phyloP scores from a whole-genome alignment of 2,888 invertebrate genomes.

The Eumacrocentrus americanus region DNA sequence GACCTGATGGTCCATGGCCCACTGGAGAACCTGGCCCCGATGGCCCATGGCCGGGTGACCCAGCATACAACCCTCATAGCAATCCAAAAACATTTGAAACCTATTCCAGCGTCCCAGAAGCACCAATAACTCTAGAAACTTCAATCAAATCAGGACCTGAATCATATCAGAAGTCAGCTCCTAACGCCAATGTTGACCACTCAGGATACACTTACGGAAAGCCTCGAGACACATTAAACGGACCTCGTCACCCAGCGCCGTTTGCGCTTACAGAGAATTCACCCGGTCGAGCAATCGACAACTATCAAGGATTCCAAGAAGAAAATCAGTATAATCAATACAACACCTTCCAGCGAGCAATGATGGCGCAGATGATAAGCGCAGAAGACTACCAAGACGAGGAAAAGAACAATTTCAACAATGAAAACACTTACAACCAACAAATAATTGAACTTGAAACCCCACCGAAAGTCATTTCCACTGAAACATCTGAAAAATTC shows the following conservation, averaged over 20 bases:
- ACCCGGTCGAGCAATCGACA: not conserved
- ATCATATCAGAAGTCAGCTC: constrained; percentile 31
- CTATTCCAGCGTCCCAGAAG: constrained; percentile 16
- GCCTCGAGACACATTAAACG: not conserved
- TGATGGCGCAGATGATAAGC: not conserved
- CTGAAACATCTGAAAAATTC: too few species aligned
- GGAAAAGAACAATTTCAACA: not conserved
- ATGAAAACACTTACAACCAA: not conserved
- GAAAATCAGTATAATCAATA: not conserved
- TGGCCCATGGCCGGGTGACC: constrained; percentile 56
- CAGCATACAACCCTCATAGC: constrained; percentile 41
- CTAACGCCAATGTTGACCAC: not conserved
- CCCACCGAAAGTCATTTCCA: too few species aligned
- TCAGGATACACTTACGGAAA: constrained; percentile 3
- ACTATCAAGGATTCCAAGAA: not conserved
- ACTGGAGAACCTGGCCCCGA: constrained; percentile 48
- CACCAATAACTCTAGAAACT: constrained; percentile 26
- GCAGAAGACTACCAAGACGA: not conserved
- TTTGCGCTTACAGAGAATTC: constrained; percentile 9
- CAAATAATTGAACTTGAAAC: not conserved
- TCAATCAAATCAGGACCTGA: constrained; percentile 24
- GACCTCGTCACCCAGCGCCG: constrained; percentile 5
- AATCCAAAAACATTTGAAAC: not conserved
- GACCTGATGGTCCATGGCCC: too few species aligned
- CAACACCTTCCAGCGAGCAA: not conserved